Evolutionary conservation across 2,888 invertebrate species (phyloP).

Genomic region (Timema cristinae): DNA sequence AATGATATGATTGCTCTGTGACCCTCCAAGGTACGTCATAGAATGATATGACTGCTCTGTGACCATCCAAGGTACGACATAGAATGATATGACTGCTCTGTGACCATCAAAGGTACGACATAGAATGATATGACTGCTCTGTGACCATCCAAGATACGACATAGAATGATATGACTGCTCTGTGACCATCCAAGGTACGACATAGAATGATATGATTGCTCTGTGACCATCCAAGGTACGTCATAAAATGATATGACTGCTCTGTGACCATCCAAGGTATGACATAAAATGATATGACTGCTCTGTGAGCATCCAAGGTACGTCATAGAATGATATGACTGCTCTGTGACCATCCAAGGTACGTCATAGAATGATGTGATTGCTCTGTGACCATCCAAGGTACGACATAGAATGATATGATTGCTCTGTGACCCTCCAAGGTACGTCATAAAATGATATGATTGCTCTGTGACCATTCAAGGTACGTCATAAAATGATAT

Average conservation of each 20-base stretch:
- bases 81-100: no score
- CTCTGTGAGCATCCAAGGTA: constrained; percentile 14
- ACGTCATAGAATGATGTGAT: constrained; percentile 13
- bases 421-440: not conserved
- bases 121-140: no score
- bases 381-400: constrained; percentile 5
- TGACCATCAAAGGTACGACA: constrained; percentile 20
- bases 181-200: constrained; percentile 19
- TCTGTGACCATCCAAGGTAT: constrained; percentile 16
- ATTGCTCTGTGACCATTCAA: not conserved
- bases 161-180: no score
- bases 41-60: no score
- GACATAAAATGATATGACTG: not conserved
- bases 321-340: not conserved
- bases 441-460: constrained; percentile 20
- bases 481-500: constrained; percentile 23
- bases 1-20: no score
- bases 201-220: not conserved
- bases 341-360: constrained; percentile 13
- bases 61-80: constrained; percentile 21
- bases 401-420: constrained; percentile 19
- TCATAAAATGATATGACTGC: not conserved
- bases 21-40: constrained; percentile 20
- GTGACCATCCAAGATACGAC: constrained; percentile 19
- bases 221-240: constrained; percentile 18